Evolutionary conservation across 2,888 invertebrate species (phyloP).

Genomic region (Acanthopleura granulata): DNA sequence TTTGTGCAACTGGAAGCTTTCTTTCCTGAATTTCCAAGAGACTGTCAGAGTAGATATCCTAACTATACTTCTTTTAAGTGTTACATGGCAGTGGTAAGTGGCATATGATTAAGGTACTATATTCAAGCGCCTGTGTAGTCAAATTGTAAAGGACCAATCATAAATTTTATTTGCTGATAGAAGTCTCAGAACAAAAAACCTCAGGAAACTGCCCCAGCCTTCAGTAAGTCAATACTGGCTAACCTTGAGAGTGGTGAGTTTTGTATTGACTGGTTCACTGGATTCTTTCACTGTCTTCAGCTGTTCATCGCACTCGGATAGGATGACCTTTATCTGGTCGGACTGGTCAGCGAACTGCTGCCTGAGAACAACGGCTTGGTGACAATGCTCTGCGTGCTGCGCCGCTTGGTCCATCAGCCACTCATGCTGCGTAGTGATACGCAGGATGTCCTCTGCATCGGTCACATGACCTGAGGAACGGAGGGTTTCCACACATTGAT

Average conservation of each 20-base stretch:
- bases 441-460: constrained; percentile 83
- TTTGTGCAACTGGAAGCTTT: too few relatives aligned
- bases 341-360: constrained; percentile 85
- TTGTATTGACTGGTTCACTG: constrained; percentile 43
- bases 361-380: constrained; percentile 82
- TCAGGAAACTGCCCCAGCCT: too few relatives aligned
- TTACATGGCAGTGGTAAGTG: too few relatives aligned
- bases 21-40: too few relatives aligned
- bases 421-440: constrained; percentile 85
- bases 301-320: constrained; percentile 48
- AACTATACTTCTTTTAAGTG: too few relatives aligned
- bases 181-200: too few relatives aligned
- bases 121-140: too few relatives aligned
- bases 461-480: constrained; percentile 74
- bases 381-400: constrained; percentile 76
- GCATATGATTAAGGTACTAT: too few relatives aligned
- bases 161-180: too few relatives aligned
- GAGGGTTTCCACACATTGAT: constrained; percentile 73
- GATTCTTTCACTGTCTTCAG: constrained; percentile 44
- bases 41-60: too few relatives aligned
- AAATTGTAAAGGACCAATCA: too few relatives aligned
- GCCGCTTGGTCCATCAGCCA: constrained; percentile 88
- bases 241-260: not conserved
- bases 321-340: constrained; percentile 45
- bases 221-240: not conserved